Conservation (phyloP, 1,140 invertebrate species). For the Vanessa tameamea region DNA sequence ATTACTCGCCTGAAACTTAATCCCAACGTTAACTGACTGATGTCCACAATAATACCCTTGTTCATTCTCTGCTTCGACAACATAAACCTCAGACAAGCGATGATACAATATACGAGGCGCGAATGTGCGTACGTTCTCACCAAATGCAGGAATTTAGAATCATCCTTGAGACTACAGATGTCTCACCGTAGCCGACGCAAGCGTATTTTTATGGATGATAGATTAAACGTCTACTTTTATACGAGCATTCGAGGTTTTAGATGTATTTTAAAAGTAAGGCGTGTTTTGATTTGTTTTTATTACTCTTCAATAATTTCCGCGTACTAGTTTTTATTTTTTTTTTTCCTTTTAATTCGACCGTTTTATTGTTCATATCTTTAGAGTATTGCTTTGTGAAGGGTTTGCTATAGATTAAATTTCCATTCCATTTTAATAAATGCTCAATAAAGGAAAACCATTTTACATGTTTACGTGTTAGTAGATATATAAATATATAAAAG, state of each 20-base stretch:
- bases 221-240: constrained; percentile 22
- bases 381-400: no score
- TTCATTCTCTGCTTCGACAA: not conserved
- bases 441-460: no score
- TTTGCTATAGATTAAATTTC: no score
- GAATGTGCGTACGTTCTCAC: constrained; percentile 27
- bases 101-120: constrained; percentile 8
- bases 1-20: no score
- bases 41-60: constrained; percentile 1
- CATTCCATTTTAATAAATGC: no score
- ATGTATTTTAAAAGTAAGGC: not conserved
- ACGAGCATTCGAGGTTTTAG: not conserved
- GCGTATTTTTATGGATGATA: constrained; percentile 37
- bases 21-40: no score
- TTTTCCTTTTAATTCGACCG: no score
- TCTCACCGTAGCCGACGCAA: constrained; percentile 34
- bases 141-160: constrained; percentile 36
- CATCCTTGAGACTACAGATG: constrained; percentile 42
- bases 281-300: not conserved
- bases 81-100: constrained; percentile 4
- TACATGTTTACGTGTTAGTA: no score
- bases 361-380: no score
- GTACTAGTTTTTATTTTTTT: no score
- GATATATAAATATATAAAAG: no score
- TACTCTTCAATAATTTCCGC: not conserved